A percentile compares a stretch with the other conserved stretches of the same genome.
phyloP scores from a whole-genome alignment of 2,113 vertebrate species.

The Sardina pilchardus region DNA sequence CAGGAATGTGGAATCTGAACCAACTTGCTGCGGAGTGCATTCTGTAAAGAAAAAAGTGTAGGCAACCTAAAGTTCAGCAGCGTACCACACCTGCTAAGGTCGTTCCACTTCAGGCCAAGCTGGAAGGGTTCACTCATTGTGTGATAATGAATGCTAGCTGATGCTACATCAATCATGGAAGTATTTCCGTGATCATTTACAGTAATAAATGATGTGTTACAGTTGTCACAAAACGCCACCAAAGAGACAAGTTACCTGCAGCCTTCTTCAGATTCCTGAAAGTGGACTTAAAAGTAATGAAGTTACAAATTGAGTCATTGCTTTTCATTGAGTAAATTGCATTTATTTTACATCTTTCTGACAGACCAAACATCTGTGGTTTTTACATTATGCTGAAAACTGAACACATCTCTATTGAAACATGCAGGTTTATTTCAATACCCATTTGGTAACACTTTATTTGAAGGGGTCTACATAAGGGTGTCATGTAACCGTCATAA shows the following conservation, averaged over 20 bases:
- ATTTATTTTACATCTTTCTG: background rate
- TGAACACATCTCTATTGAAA: background rate
- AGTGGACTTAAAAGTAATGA: background rate
- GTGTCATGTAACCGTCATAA: too few species aligned
- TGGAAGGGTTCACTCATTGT: background rate
- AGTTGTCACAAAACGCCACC: background rate
- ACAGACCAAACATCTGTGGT: background rate
- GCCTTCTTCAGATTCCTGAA: background rate
- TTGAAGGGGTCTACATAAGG: too few species aligned
- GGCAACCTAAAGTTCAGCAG: conserved; percentile 32
- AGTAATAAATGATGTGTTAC: background rate
- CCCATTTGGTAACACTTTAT: too few species aligned
- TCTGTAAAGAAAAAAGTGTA: conserved; percentile 15
- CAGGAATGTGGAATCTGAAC: conserved; percentile 58
- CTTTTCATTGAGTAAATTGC: background rate
- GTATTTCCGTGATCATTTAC: background rate
- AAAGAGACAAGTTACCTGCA: background rate
- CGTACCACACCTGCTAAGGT: conserved; percentile 33
- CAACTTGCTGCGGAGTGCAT: conserved; percentile 38
- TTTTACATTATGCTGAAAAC: background rate
- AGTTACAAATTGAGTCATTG: background rate
- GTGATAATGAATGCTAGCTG: background rate
- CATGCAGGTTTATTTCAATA: conserved; percentile 6
- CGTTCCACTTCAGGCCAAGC: background rate
- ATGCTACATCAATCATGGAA: background rate